A percentile compares a stretch with the other conserved stretches of the same genome.
Conservation (phyloP, 2,113 vertebrate genomes). For the Heterocephalus glaber region DNA sequence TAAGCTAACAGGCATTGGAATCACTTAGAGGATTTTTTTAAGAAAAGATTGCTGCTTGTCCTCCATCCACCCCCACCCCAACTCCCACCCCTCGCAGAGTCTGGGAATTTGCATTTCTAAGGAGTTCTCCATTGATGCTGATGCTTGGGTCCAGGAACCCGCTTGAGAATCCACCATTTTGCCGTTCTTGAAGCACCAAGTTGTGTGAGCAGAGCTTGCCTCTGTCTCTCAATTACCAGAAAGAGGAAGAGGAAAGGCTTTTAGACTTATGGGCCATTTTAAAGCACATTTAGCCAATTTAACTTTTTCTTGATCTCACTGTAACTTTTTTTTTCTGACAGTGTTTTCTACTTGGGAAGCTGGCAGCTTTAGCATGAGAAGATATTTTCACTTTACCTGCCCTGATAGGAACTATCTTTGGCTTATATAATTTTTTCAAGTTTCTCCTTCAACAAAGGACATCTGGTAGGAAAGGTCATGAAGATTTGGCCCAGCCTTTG, state of each 20-base stretch:
- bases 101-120: neutral
- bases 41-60: neutral
- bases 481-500: neutral
- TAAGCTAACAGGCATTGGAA: neutral
- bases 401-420: constrained; percentile 20
- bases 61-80: neutral
- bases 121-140: neutral
- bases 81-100: neutral
- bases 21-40: neutral
- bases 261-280: neutral
- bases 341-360: constrained; percentile 50
- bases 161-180: neutral
- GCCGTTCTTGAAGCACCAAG: neutral
- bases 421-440: constrained; percentile 16
- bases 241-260: neutral
- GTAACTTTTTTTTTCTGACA: neutral
- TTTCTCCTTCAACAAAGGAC: neutral
- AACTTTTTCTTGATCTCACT: constrained; percentile 48
- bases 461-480: neutral
- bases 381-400: constrained; percentile 54
- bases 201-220: neutral
- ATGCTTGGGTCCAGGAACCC: neutral
- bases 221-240: neutral
- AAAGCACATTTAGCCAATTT: constrained; percentile 1
- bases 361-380: constrained; percentile 1